These are phyloP conservation scores for Microplitis mediator DNA, from an alignment of 1,140 invertebrate genomes.

Conservation along the genomic window DNA sequence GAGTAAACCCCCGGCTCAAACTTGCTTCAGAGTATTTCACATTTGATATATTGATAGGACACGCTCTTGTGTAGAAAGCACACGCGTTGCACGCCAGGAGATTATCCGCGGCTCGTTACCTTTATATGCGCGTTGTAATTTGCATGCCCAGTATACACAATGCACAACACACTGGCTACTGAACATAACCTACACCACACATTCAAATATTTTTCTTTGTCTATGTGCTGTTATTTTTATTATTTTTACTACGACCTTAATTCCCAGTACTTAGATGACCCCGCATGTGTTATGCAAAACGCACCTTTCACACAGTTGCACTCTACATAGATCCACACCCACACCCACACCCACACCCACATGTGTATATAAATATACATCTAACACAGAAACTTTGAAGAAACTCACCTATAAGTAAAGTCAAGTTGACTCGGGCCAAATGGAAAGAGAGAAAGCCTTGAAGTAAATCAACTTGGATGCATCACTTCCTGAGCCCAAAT, in stretches of 20 bases:
- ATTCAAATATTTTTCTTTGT: no score
- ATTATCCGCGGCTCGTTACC: slow-evolving; percentile 32
- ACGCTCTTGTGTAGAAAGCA: neutral
- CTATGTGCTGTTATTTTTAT: neutral
- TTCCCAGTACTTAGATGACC: neutral
- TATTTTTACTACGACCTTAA: slow-evolving; percentile 1
- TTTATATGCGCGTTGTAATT: slow-evolving; percentile 26
- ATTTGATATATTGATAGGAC: slow-evolving; percentile 26
- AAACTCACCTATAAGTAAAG: neutral
- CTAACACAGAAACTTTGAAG: no score
- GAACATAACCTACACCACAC: no score
- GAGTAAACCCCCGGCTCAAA: neutral
- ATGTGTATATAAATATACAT: neutral
- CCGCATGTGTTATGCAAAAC: neutral
- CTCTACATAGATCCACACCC: no score
- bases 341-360: neutral
- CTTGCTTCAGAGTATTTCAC: slow-evolving; percentile 18
- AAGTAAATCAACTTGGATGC: slow-evolving; percentile 55
- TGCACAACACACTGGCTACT: neutral
- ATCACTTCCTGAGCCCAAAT: slow-evolving; percentile 53
- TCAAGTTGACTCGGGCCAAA: no score
- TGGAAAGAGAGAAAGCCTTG: neutral
- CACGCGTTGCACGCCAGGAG: slow-evolving; percentile 13
- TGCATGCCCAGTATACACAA: neutral
- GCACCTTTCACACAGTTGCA: neutral